Base-by-base conservation (phyloP, 2,888 invertebrate genomes). In the Onthophagus sagittarius region DNA sequence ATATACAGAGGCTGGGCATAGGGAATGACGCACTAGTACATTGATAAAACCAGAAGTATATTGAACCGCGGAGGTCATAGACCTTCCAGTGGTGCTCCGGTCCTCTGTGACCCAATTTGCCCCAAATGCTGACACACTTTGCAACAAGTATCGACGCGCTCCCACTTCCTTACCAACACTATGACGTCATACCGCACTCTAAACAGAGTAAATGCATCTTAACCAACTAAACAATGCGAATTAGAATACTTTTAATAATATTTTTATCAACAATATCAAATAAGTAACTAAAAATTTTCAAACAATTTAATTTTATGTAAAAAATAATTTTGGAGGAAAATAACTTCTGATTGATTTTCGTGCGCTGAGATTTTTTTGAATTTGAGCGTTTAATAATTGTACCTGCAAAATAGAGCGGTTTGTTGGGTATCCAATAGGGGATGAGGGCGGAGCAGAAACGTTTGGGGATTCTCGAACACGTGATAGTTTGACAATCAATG, bases 401-500 rank as follows among this genome's bases (percentile, higher is more conserved):
- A 23, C 23, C 23, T 23, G 23, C 23, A 23, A 23, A 23, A 23
- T 23, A 23, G 3, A 23, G 23, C 23, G 23, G 23, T 23, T 23
- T 23, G 23, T 23, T 23, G 23, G 23, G 23, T 2, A 23, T 3
- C 23, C 23, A 2, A 23, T 53, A 15, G 67, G 31, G 67, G 67
- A 67, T n/a, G 31, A 23, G 67, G 67, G 67, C 67, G 31, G 67
- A 31, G 33, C 67, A 23, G 67, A 67, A 23, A 9, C 67, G 39
- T 53, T 67, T 81, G 81, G 80, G 77, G 77, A 76, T 78, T 76
- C 75, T 72, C 83, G 85, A 83, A 67, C 86, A 88, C 87, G 88
- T 88, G 87, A 87, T 84, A 84, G 84, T 85, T 67, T 85, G 88
- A 89, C 89, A 90, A 89, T 89, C 90, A 90, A 90, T 90, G 90